These are phyloP conservation scores for Cantharis rustica DNA, from an alignment of 2,888 invertebrate species.

Conservation along the genomic window DNA sequence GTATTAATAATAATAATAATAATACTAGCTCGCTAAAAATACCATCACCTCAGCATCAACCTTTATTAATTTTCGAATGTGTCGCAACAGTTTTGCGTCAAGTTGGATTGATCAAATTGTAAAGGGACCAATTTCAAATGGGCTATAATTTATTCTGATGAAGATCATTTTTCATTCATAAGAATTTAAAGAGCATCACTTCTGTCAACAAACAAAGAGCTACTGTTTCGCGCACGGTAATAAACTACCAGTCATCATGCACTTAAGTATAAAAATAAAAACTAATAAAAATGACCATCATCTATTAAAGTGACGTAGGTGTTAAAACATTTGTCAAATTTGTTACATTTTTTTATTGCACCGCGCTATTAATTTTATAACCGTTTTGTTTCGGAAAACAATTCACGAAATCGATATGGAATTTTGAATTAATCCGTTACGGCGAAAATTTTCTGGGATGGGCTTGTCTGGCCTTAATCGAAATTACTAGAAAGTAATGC, in stretches of 20 bases:
- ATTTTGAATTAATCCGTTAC: neutral
- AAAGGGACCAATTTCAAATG: neutral
- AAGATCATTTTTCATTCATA: slow-evolving; percentile 23
- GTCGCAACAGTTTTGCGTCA: neutral
- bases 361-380: neutral
- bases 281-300: slow-evolving; percentile 24
- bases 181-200: slow-evolving; percentile 34
- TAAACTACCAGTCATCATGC: slow-evolving; percentile 34
- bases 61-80: neutral
- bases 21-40: neutral
- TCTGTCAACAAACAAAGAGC: slow-evolving; percentile 43
- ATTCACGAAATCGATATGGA: neutral
- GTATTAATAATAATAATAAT: neutral
- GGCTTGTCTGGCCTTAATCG: neutral
- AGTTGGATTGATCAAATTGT: neutral
- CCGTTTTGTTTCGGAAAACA: neutral
- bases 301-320: slow-evolving; percentile 16
- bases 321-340: slow-evolving; percentile 4
- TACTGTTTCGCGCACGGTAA: slow-evolving; percentile 40
- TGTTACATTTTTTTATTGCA: neutral
- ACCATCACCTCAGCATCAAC: neutral
- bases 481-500: neutral
- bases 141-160: slow-evolving; percentile 4
- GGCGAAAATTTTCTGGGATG: neutral
- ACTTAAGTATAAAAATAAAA: slow-evolving; percentile 28